A percentile compares a stretch with the other conserved stretches of the same genome.
Evolutionary conservation across 2,797 vertebrate species (phyloP).

Genomic region (Leuciscus waleckii): DNA sequence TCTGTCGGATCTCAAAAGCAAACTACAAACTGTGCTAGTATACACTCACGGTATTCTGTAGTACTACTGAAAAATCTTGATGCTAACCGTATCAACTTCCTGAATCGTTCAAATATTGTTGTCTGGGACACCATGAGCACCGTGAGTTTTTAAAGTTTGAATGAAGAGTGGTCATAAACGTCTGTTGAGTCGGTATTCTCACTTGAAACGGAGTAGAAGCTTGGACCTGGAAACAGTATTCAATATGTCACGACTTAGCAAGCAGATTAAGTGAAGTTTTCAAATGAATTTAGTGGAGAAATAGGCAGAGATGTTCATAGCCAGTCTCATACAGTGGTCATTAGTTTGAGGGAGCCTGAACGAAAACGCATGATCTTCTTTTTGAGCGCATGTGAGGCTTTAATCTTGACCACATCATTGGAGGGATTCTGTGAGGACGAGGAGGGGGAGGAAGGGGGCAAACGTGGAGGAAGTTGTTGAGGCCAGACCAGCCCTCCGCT

Average conservation of each 20-base stretch:
- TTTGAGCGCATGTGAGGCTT: constrained; percentile 93
- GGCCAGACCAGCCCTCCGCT: constrained; percentile 91
- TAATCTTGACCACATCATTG: constrained; percentile 91
- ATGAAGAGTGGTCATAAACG: not conserved
- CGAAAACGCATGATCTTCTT: constrained; percentile 93
- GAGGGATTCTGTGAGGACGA: constrained; percentile 73
- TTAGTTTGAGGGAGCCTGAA: constrained; percentile 92
- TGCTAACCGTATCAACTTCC: not conserved
- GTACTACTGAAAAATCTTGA: no score
- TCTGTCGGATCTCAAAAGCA: not conserved
- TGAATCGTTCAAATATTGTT: not conserved
- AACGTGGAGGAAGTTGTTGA: constrained; percentile 86
- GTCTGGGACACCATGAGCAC: not conserved
- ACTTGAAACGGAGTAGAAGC: not conserved
- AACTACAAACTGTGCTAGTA: not conserved
- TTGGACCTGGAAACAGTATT: not conserved
- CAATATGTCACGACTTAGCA: not conserved
- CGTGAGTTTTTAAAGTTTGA: not conserved
- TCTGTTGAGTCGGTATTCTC: not conserved
- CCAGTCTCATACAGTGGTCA: constrained; percentile 88
- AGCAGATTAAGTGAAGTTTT: not conserved
- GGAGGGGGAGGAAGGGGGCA: constrained; percentile 77
- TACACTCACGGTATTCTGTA: not conserved
- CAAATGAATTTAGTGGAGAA: not conserved
- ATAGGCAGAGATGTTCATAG: not conserved